Percentiles rank a stretch among this genome's conserved stretches.
Evolutionary conservation across 2,113 vertebrate species (phyloP).

Genomic region (Sander vitreus): DNA sequence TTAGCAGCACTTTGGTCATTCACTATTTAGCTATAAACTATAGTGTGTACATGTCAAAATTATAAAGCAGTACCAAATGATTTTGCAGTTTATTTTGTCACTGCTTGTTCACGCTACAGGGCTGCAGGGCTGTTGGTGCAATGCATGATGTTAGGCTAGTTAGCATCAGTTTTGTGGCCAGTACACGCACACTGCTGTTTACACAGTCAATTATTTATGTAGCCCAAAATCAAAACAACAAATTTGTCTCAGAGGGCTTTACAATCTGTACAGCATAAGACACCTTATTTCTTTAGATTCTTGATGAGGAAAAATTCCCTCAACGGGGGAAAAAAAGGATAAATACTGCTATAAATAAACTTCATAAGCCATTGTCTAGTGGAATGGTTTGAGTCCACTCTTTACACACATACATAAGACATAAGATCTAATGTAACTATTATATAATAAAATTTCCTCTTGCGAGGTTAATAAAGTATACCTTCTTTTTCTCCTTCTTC

Average conservation of each 20-base stretch:
- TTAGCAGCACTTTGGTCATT: conserved; percentile 20
- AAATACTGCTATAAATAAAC: neutral
- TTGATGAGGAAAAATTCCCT: neutral
- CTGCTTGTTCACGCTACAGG: neutral
- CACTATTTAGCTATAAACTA: neutral
- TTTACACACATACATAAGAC: neutral
- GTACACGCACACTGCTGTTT: neutral
- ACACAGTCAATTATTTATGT: neutral
- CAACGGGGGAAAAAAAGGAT: neutral
- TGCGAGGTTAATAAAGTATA: too few species aligned
- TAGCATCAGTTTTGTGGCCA: neutral
- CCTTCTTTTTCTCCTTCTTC: too few species aligned
- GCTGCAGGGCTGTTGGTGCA: neutral
- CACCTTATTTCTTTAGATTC: too few species aligned
- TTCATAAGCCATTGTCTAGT: neutral
- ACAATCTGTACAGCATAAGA: neutral
- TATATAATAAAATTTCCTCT: too few species aligned
- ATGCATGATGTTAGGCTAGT: neutral
- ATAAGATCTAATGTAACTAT: neutral
- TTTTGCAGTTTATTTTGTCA: neutral
- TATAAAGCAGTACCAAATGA: neutral
- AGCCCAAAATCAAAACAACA: neutral
- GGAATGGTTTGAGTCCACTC: neutral
- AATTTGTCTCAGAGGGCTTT: neutral
- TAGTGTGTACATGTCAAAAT: neutral